A percentile compares a stretch with the other conserved stretches of the same genome.
phyloP scores from a whole-genome alignment of 2,888 invertebrate genomes.

The Cantharis rustica region DNA sequence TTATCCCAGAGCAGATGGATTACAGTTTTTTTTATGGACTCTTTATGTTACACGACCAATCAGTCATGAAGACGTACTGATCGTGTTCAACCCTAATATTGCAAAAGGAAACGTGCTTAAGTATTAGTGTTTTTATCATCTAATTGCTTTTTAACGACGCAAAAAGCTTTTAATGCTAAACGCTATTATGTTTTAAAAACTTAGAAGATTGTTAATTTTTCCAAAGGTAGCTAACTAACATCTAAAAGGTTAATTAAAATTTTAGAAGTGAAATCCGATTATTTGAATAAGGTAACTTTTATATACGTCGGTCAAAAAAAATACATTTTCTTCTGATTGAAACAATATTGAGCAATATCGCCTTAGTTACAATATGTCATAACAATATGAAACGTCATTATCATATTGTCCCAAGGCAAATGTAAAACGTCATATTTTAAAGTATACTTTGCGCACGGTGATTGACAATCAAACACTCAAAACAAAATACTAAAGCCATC shows the following conservation, averaged over 20 bases:
- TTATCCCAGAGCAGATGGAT: slow-evolving; percentile 28
- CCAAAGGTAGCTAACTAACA: background rate
- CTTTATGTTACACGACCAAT: slow-evolving; percentile 29
- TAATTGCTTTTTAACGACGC: slow-evolving; percentile 33
- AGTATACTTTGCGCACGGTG: too few relatives aligned
- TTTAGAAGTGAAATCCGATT: background rate
- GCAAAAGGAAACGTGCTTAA: slow-evolving; percentile 28
- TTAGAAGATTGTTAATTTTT: background rate
- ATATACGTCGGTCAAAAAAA: background rate
- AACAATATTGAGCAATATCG: too few relatives aligned
- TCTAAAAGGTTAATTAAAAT: background rate
- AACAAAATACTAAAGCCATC: too few relatives aligned
- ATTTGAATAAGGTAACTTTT: background rate
- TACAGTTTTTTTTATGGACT: slow-evolving; percentile 17
- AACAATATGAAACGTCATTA: too few relatives aligned
- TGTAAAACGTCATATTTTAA: too few relatives aligned
- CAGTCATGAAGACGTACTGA: slow-evolving; percentile 30
- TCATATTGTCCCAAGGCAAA: too few relatives aligned
- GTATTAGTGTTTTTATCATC: slow-evolving; percentile 32
- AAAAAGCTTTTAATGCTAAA: slow-evolving; percentile 23
- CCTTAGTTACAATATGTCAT: too few relatives aligned
- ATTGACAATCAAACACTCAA: too few relatives aligned
- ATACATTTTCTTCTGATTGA: too few relatives aligned
- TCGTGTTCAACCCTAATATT: slow-evolving; percentile 23
- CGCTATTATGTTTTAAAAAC: slow-evolving; percentile 27